Conservation (phyloP, 2,797 vertebrate species). For the Enteromius trimaculatus region DNA sequence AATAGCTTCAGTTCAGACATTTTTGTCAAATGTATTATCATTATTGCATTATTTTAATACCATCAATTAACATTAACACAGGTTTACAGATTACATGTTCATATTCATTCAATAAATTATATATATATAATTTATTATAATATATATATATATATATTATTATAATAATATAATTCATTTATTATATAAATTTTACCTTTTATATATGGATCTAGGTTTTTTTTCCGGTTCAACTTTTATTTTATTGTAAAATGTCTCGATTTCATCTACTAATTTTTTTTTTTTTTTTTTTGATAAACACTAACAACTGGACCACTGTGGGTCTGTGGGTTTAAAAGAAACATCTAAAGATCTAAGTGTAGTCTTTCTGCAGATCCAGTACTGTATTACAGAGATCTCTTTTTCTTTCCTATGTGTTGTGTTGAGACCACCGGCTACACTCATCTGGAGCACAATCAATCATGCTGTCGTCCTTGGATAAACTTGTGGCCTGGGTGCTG, state of each 20-base stretch:
- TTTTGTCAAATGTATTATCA: background rate
- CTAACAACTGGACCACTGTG: background rate
- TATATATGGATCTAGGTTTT: background rate
- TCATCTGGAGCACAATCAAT: background rate
- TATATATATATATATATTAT: background rate
- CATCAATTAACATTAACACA: background rate
- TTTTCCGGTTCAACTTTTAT: background rate
- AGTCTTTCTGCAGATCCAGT: background rate
- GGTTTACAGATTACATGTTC: background rate
- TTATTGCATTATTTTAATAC: background rate
- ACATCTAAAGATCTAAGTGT: background rate
- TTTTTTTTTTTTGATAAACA: background rate
- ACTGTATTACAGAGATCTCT: background rate
- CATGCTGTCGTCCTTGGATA: slow-evolving; percentile 44
- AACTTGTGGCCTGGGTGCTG: slow-evolving; percentile 69
- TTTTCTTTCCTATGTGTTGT: background rate
- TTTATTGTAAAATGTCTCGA: background rate
- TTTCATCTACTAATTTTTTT: background rate
- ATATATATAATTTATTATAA: background rate
- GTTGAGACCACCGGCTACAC: background rate
- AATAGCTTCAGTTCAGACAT: too few species aligned
- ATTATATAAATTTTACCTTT: too few species aligned
- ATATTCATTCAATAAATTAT: background rate
- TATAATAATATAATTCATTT: too few species aligned
- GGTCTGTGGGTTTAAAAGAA: background rate